Evolutionary conservation across 2,113 vertebrate genomes (phyloP), one percentile per base, ranked within the genome.

Genomic region (Xyrauchen texanus): DNA sequence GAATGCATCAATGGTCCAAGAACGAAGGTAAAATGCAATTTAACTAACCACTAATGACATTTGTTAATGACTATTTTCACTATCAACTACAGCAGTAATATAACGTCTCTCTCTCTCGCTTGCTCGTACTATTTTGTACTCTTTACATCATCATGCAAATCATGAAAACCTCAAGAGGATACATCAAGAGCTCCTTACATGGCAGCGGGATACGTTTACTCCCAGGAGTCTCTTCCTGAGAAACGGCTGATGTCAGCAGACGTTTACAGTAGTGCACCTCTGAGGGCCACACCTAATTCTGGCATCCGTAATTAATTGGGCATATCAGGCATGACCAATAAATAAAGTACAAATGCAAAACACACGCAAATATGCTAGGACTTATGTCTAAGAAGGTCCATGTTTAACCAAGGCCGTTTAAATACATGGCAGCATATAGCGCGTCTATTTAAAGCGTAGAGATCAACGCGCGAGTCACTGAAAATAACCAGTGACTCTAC

Each of bases 401-500:
- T 34, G 80, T 87, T 87, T 78, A 80, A 85, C 82, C 78, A 78
- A 70, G 78, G 88, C 75, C 84, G 83, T 87, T 84, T 87, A 90
- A 88, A 86, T 87, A 81, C 86, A 87, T 77, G 89, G 84, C 88
- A 89, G 84, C 76, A 57, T 42, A 4, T 13, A 68, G 58, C 21
- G 7, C 12, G 58, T 84, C 91, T 93, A 93, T 92, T 92, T 93
- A 90, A 90, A 91, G 89, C 84, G 0, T 21, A 78, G 80, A 86
- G 85, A 89, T 86, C 83, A 84, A 86, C 16, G 3, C 21, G 21
- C 21, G 21, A 34, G 71, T 47, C 51, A 84, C 90, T 91, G 86
- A 67, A 91, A 93, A 91, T 91, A 93, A 90, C 89, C 86, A 0
- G 77, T 84, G 81, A 80, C 89, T 89, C 85, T 62, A 62, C 55